These are phyloP conservation scores for Ophthalmolycus amberensis DNA, from an alignment of 2,113 vertebrate genomes.

Conservation along the genomic window DNA sequence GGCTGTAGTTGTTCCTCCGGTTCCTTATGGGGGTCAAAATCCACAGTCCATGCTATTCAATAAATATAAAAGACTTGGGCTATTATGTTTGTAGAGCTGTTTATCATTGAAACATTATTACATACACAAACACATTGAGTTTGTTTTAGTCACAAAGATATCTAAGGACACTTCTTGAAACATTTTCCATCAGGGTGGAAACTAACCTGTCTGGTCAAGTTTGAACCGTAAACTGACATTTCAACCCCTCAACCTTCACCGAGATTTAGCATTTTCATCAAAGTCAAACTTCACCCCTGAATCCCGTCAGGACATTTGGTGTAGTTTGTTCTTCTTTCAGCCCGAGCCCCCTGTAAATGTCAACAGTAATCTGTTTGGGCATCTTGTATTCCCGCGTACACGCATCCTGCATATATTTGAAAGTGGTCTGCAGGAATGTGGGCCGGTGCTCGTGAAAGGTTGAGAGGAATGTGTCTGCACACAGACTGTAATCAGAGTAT, in stretches of 20 bases:
- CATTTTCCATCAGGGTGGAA: conserved; percentile 56
- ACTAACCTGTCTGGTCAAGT: conserved; percentile 7
- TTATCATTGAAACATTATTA: background rate
- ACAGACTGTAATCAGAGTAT: background rate
- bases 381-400: conserved; percentile 11
- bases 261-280: background rate
- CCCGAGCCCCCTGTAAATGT: background rate
- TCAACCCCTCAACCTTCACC: background rate
- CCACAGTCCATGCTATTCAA: background rate
- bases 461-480: conserved; percentile 12
- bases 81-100: background rate
- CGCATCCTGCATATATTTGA: conserved; percentile 28
- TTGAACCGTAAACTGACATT: background rate
- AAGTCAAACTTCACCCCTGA: background rate
- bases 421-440: conserved; percentile 34
- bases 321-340: background rate
- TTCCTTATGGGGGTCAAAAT: background rate
- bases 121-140: background rate
- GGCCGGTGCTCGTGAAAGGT: conserved; percentile 4
- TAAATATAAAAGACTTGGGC: background rate
- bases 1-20: background rate
- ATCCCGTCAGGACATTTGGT: background rate
- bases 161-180: background rate
- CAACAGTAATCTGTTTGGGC: background rate
- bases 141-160: background rate